Percentiles rank a stretch among this genome's conserved stretches.
Conservation (phyloP, 2,797 vertebrate species). For the Notamacropus eugenii region DNA sequence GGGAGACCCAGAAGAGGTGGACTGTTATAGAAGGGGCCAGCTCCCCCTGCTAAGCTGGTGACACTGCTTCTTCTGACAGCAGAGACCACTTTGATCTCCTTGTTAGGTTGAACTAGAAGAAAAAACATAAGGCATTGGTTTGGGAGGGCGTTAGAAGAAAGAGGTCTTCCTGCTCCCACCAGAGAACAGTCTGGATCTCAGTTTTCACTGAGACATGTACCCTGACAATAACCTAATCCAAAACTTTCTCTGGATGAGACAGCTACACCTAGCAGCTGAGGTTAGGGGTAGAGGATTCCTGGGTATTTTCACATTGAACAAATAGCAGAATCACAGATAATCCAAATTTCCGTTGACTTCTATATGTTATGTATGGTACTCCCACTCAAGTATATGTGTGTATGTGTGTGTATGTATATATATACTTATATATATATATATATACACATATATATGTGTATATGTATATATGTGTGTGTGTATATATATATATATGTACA, state of each 20-base stretch:
- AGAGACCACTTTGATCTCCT: slow-evolving; percentile 84
- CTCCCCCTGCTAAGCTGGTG: slow-evolving; percentile 75
- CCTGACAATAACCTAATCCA: neutral
- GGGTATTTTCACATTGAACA: neutral
- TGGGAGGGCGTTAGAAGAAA: neutral
- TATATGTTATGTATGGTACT: neutral
- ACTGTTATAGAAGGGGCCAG: slow-evolving; percentile 78
- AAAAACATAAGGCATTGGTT: neutral
- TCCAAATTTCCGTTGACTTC: neutral
- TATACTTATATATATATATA: too few relatives aligned
- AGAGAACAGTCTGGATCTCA: neutral
- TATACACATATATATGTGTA: too few relatives aligned
- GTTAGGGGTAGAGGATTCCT: neutral
- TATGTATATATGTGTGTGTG: too few relatives aligned
- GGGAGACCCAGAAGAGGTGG: slow-evolving; percentile 75
- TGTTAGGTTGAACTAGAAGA: slow-evolving; percentile 83
- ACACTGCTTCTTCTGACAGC: slow-evolving; percentile 81
- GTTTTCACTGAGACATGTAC: neutral
- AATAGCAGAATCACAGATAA: neutral
- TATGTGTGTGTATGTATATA: too few relatives aligned
- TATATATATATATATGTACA: too few relatives aligned
- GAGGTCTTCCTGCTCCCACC: neutral
- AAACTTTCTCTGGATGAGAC: neutral
- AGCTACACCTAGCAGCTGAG: neutral
- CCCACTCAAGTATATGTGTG: neutral